Percentiles rank a stretch among this genome's conserved stretches.
Conservation (phyloP, 2,113 vertebrate genomes). For the Vombatus ursinus region DNA sequence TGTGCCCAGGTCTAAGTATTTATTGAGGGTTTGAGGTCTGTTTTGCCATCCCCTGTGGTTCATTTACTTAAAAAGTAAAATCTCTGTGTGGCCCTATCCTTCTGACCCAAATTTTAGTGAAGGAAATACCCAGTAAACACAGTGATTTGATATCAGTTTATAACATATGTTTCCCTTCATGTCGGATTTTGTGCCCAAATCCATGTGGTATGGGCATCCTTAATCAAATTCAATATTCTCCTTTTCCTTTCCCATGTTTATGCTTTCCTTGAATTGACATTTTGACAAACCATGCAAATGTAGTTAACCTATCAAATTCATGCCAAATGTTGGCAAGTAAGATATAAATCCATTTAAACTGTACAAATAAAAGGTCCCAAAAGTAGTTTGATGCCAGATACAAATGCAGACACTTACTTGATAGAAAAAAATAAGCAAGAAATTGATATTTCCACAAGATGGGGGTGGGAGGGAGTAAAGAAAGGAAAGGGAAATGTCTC, state of each 20-base stretch:
- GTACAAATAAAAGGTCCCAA: not conserved
- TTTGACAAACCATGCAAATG: not conserved
- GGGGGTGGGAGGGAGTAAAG: not conserved
- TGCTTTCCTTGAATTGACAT: not conserved
- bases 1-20: not conserved
- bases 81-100: not conserved
- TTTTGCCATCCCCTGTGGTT: not conserved
- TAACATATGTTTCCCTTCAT: not conserved
- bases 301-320: not conserved
- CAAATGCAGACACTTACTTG: constrained; percentile 2
- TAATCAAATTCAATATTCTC: not conserved
- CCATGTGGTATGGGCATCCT: not conserved
- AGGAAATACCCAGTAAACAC: not conserved
- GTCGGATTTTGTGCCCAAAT: not conserved
- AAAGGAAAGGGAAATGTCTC: not conserved
- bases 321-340: constrained; percentile 1
- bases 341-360: not conserved
- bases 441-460: not conserved
- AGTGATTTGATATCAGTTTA: constrained; percentile 7
- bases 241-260: not conserved
- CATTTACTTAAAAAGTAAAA: constrained; percentile 17
- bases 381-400: not conserved
- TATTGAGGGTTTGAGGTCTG: not conserved
- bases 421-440: not conserved
- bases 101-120: constrained; percentile 14